These are phyloP conservation scores for Cepphus grylle DNA, from an alignment of 2,113 vertebrate species.

Conservation along the genomic window DNA sequence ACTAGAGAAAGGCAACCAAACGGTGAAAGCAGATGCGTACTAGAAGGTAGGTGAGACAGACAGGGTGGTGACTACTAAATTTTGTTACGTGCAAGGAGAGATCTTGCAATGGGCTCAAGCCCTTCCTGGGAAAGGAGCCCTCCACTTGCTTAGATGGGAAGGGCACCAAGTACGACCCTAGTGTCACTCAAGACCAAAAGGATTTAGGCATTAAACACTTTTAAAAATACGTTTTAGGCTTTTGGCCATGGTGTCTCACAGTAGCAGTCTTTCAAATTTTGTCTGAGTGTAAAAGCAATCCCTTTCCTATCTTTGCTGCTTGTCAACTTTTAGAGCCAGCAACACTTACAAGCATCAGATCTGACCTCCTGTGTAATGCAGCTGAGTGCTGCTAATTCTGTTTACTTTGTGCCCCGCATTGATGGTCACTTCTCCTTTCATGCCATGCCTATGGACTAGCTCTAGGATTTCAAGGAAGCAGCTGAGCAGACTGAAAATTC, in stretches of 20 bases:
- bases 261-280: background rate
- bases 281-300: background rate
- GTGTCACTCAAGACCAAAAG: background rate
- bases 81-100: background rate
- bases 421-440: background rate
- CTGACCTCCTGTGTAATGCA: background rate
- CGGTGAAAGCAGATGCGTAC: background rate
- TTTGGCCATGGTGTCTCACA: background rate
- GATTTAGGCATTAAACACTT: background rate
- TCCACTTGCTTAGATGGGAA: background rate
- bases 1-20: background rate
- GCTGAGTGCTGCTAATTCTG: background rate
- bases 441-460: background rate
- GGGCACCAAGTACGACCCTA: background rate
- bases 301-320: background rate
- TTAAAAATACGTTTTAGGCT: background rate
- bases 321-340: background rate
- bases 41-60: background rate
- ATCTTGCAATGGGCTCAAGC: background rate
- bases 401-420: background rate
- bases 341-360: background rate
- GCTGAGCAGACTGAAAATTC: background rate
- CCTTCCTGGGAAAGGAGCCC: background rate
- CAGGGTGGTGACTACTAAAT: background rate
- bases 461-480: background rate